These are phyloP conservation scores for Pyrocoelia pectoralis DNA, from an alignment of 2,888 invertebrate species.

Conservation along the genomic window DNA sequence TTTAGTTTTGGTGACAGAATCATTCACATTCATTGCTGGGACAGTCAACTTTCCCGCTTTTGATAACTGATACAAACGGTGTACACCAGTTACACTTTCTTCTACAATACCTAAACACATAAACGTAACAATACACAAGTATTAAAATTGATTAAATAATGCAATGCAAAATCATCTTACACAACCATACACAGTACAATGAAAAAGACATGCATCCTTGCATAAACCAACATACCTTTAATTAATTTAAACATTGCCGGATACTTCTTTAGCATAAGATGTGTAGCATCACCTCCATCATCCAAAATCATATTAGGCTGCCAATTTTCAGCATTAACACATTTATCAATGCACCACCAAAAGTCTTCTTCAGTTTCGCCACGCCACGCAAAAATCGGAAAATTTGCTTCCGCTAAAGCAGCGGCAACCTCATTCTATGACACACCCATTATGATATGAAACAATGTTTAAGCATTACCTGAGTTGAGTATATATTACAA, in stretches of 20 bases:
- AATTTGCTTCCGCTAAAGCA: constrained; percentile 89
- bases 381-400: constrained; percentile 95
- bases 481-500: constrained; percentile 98
- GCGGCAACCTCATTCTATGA: constrained; percentile 94
- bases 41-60: constrained; percentile 93
- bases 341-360: constrained; percentile 99
- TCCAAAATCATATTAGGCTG: constrained; percentile 98
- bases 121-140: background rate
- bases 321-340: constrained; percentile 91
- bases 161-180: background rate
- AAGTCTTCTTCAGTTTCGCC: constrained; percentile 98
- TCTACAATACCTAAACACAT: constrained; percentile 84
- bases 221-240: constrained; percentile 67
- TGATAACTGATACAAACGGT: constrained; percentile 93
- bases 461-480: constrained; percentile 60
- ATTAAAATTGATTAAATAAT: background rate
- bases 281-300: constrained; percentile 97
- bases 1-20: constrained; percentile 97
- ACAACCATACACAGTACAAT: constrained; percentile 10
- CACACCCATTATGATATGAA: constrained; percentile 7
- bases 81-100: constrained; percentile 98
- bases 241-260: constrained; percentile 92
- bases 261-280: constrained; percentile 95
- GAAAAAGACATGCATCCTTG: background rate
- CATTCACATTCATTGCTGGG: constrained; percentile 98